A percentile compares a stretch with the other conserved stretches of the same genome.
Conservation (phyloP, 2,113 vertebrate genomes). For the Pipa parva region DNA sequence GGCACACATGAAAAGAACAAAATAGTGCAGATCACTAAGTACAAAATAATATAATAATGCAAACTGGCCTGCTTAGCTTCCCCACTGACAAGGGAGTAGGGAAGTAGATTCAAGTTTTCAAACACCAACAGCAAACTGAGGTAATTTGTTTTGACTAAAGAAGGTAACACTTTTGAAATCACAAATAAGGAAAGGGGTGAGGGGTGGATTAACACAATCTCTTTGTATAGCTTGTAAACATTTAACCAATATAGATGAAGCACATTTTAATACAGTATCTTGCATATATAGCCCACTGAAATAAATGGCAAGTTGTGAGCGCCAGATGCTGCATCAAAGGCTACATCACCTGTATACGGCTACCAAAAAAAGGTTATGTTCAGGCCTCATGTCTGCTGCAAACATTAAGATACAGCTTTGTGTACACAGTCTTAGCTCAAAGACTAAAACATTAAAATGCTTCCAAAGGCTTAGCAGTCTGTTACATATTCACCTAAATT, state of each 20-base stretch:
- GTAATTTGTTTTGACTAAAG: constrained; percentile 37
- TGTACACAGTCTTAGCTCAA: not conserved
- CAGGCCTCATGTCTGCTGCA: not conserved
- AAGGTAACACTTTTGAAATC: constrained; percentile 28
- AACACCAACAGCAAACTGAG: constrained; percentile 36
- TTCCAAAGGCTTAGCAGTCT: not conserved
- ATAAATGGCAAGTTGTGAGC: too few relatives aligned
- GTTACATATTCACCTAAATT: not conserved
- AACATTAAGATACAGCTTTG: not conserved
- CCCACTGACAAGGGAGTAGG: not conserved
- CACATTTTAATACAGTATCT: too few relatives aligned
- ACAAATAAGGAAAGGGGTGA: constrained; percentile 4
- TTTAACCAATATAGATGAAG: too few relatives aligned
- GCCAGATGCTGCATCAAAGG: too few relatives aligned
- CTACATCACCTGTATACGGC: too few relatives aligned
- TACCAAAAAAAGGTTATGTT: too few relatives aligned
- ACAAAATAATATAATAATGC: constrained; percentile 32
- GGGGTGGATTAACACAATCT: not conserved
- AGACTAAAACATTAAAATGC: not conserved
- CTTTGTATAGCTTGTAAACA: not conserved
- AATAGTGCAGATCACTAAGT: constrained; percentile 37
- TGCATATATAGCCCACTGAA: too few relatives aligned
- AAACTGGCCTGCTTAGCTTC: constrained; percentile 36
- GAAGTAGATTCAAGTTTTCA: constrained; percentile 36
- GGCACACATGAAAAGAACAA: constrained; percentile 33